Base-by-base conservation (phyloP, 2,113 vertebrate species). In the Dipodomys ordii region DNA sequence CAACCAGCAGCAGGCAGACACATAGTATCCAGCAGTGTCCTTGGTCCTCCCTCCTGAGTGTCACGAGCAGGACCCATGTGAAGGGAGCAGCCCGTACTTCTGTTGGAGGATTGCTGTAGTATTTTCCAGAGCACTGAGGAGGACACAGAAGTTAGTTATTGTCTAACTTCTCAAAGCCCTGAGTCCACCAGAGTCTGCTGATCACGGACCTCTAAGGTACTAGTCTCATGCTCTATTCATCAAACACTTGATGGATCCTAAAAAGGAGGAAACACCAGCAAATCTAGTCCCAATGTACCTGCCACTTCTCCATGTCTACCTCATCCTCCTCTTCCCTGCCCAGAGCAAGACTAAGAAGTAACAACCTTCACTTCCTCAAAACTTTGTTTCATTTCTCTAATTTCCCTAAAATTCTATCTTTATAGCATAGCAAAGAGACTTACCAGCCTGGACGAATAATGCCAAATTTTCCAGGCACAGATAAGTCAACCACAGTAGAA, bases 381-480 rank as follows among this genome's bases (percentile, higher is more conserved):
- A 44, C 11, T 64, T 5, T 72, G 65, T 73, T 80, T 32, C 44
- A 74, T 32, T 65, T 81, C 23, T 46, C 60, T 60, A 79, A 2
- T 60, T 23, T 35, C 65, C 69, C 72, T 68, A 60, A 86, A 78
- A 86, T 32, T 60, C 84, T 83, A 87, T 19, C 3, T 64, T 44
- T 28, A 25, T 3, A 11, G 20, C 86, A 92, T 7, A 79, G 68
- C 16, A 87, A 76, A 92, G 39, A 86, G 46, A 97, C 99, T 98
- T 97, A 99, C 99, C 99, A 99, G 94, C 99, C 99, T 35, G 99
- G 97, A 88, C 99, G 98, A 92, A 99, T 99, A 95, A 99, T 96
- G 73, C 91, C 97, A 97, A 99, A 99, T 83, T 98, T 99, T 65
- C 99, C 99, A 0, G 98, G 92, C 1, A 98, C 98, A 4, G 99